phyloP scores from a whole-genome alignment of 2,888 invertebrate genomes.

The Tipula confusa region DNA sequence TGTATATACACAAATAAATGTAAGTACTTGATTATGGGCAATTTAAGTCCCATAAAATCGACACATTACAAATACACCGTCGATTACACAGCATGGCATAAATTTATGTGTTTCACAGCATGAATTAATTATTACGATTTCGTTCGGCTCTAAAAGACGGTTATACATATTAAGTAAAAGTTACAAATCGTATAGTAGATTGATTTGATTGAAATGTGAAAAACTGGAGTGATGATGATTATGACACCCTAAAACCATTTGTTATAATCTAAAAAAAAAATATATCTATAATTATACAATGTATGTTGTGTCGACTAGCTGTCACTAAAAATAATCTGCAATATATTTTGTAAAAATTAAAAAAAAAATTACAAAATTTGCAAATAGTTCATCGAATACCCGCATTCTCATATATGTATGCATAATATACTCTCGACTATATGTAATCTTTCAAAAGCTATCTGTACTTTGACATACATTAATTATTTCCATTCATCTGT shows the following conservation, averaged over 20 bases:
- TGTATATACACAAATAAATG: too few species aligned
- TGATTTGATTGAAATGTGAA: conserved; percentile 3
- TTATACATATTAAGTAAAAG: background rate
- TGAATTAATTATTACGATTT: background rate
- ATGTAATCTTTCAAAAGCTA: background rate
- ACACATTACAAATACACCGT: background rate
- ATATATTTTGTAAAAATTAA: background rate
- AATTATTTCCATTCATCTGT: background rate
- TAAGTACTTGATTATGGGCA: background rate
- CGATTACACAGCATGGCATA: background rate
- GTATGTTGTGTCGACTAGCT: background rate
- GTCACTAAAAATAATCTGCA: background rate
- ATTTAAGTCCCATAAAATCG: conserved; percentile 3
- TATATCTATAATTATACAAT: background rate
- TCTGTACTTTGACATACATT: background rate
- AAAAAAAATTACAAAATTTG: background rate
- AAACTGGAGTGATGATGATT: background rate
- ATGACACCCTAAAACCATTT: background rate
- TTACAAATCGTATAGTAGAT: background rate
- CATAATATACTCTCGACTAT: too few species aligned
- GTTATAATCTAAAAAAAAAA: background rate
- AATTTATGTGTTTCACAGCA: background rate
- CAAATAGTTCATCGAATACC: background rate
- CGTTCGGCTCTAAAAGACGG: background rate
- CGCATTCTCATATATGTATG: background rate